Evolutionary conservation across 2,113 vertebrate genomes (phyloP), one percentile per base, ranked within the genome.

Genomic region (Dromas ardeola): DNA sequence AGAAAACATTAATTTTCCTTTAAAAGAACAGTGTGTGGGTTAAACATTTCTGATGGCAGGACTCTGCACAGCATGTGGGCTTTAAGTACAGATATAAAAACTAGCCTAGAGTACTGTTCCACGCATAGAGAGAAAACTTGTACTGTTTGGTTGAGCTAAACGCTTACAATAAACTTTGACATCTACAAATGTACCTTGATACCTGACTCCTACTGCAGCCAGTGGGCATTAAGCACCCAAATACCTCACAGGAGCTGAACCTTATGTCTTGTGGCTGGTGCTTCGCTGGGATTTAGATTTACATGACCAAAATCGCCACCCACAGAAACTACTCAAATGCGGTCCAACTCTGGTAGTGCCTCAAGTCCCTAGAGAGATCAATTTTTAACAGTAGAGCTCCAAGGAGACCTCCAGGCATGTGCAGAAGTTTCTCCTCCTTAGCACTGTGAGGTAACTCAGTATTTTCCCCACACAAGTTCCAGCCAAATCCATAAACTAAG

Each of bases 1-100:
- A 96, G 84, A 93, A 96, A 94, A 95, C 58, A 87, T 69, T 91
- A 91, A 94, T 97, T 95, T 97, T 95, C 49, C 74, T 78, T 93
- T 95, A 80, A 96, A 97, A 95, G 81, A 90, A 73, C 29, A 69
- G 65, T 34, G 34, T 85, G 86, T 80, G 94, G 49, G 93, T 95
- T 96, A 95, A 93, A 80, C 66, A 86, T 77, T 88, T 95, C 73
- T 91, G 70, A 66, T 72, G 73, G 93, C 81, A 95, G 70, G 66
- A 79, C 89, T 87, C 5, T 73, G 73, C 53, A 82, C 83, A 76
- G 72, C 55, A 32, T 73, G 86, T 84, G 76, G 50, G 45, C 53
- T 92, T 81, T 73, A 78, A 95, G 36, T 52, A 83, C 19, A 56
- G 43, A n/a, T n/a, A 56, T 11, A 61, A 79, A 83, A 69, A 22